Evolutionary conservation across 2,113 vertebrate genomes (phyloP), one percentile per base, ranked within the genome.

Genomic region (Marmota flaviventris): DNA sequence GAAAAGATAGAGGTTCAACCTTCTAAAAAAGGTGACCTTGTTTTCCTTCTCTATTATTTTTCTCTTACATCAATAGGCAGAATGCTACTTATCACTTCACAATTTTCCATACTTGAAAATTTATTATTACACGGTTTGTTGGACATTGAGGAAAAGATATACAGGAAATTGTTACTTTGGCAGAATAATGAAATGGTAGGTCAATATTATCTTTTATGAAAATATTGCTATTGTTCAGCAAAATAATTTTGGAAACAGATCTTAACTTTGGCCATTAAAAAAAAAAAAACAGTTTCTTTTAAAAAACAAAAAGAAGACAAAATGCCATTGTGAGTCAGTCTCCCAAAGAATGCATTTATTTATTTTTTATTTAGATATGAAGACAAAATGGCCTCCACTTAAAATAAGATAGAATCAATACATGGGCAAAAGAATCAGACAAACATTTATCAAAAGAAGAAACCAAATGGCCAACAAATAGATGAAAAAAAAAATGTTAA

Each of bases 201-300:
- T 45, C 24, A 37, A 56, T 0, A 83, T 65, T 91, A 29, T 75
- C 4, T 75, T 91, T 67, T 65, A 83, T 61, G 13, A 42, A 94
- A 94, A 93, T 13, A 84, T n/a, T 45, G 20, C 1, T 89, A 39
- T 48, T 37, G 25, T 4, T 93, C 70, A 73, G 58, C 25, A 89
- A 92, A 96, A 17, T 89, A 37, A 51, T 73, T 89, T 69, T 89
- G 25, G 8, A 81, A 92, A 75, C 24, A 79, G 29, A 77, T 1
- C 51, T 91, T 84, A 82, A 67, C 42, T 89, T 89, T 78, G 22
- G 56, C 32, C 16, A 75, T 51, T 97, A 61, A 85, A 94, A 6
- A 90, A 39, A 39, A 39, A 5, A 12, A n/a, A 92, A 69, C 8
- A 34, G 10, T 17, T 92, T 73, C 53, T 76, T 29, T 92, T 72